These are phyloP conservation scores for Macrophya alboannulata DNA, from an alignment of 2,888 invertebrate genomes.

Conservation along the genomic window DNA sequence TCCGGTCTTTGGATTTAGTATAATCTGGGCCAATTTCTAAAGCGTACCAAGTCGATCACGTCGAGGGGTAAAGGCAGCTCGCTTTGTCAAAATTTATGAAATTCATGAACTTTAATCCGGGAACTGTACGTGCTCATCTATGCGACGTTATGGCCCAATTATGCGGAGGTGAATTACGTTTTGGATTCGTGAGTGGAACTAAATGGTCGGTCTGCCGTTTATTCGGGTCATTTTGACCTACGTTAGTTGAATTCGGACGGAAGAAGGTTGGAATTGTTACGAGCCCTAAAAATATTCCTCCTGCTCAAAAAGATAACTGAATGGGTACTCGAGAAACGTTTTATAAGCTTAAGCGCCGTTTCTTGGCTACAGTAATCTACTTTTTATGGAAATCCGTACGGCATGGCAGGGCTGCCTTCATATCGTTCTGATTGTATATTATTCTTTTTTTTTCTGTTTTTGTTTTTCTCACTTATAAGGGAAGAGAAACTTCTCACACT, in stretches of 20 bases:
- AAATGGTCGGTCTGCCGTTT: constrained; percentile 24
- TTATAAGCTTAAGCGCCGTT: constrained; percentile 44
- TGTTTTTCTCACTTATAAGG: neutral
- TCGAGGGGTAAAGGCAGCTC: constrained; percentile 36
- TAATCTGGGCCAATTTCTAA: constrained; percentile 58
- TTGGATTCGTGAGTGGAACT: constrained; percentile 18
- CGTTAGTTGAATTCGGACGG: constrained; percentile 37
- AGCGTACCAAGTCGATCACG: constrained; percentile 56
- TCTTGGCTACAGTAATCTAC: constrained; percentile 43
- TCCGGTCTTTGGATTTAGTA: constrained; percentile 56
- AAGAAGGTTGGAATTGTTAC: constrained; percentile 31
- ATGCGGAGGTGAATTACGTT: constrained; percentile 36
- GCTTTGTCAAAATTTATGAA: constrained; percentile 59
- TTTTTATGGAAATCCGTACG: constrained; percentile 34
- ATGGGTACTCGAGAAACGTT: constrained; percentile 41
- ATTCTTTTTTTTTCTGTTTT: neutral
- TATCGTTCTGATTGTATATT: constrained; percentile 7
- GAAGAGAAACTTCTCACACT: neutral
- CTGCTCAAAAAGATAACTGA: constrained; percentile 47
- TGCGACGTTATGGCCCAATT: constrained; percentile 27
- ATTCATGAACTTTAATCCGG: constrained; percentile 56
- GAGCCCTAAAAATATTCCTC: constrained; percentile 37
- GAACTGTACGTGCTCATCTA: constrained; percentile 26
- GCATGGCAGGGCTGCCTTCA: constrained; percentile 16
- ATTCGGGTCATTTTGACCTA: constrained; percentile 36